Base-by-base conservation (phyloP, 2,113 vertebrate species). In the Prietella phreatophila region DNA sequence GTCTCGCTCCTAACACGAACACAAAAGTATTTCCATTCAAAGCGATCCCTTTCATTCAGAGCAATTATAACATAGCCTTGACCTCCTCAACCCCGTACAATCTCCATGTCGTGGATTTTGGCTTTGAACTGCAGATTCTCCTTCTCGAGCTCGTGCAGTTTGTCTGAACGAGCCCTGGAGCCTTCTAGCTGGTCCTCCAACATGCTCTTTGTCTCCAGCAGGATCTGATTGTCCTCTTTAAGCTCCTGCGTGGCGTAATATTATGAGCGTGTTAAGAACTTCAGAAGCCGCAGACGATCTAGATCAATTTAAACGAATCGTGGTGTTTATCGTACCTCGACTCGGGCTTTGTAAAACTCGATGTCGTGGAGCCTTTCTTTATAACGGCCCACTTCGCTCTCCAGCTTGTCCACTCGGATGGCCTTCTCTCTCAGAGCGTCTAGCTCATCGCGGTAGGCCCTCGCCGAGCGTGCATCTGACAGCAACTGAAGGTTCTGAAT, bases 191-290 rank as follows among this genome's bases (percentile, higher is more conserved):
- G 98, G 90, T 99, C 98, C 94, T 98, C 98, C 94, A 99, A 92
- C 98, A 99, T 98, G 19, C 95, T 96, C 94, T 99, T 99, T 61
- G 98, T 99, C 95, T 99, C 98, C 91, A 99, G 92, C 91, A 99
- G 93, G 88, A 99, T 96, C 91, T 98, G 98, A 95, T 99, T 99
- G 95, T 99, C 98, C 93, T 99, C 98, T 93, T 99, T 99, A 90
- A 99, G 93, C 88, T 99, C 98, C 98, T 99, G 90, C 61, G 93
- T 10, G 15, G 22, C 22, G 36, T 33, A 36, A 36, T 36, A 36
- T 71, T 0, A 50, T 1, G n/a, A 8, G 83, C 10, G 33, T n/a
- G 61, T 69, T 69, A n/a, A 11, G 15, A 63, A 27, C 56, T 36
- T 25, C 73, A 61, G 22, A 10, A 14, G 20, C 50, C 20, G 53